Evolutionary conservation across 2,888 invertebrate species (phyloP), one percentile per base, ranked within the genome.

Genomic region (Globia sparganii): DNA sequence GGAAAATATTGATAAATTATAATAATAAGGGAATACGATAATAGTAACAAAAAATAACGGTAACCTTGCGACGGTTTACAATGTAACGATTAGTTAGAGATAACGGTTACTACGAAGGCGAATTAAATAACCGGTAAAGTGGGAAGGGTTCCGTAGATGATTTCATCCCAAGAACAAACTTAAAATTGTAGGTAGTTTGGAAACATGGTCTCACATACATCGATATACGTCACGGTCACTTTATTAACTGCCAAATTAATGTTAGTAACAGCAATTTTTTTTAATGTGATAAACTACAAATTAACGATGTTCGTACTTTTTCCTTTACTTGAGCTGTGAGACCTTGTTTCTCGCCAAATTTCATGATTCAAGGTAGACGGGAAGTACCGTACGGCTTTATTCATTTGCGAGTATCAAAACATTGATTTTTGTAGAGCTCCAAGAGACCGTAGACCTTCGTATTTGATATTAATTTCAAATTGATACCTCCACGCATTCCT

Each of bases 1-100:
- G 86, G 83, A 83, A 86, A 80, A 83, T 73, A 73, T 80, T 62
- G 21, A 72, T 75, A 77, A 58, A 76, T 69, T n/a, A 11, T 34
- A 34, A 80, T 71, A 68, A 72, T 69, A 65, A 61, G 66, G 72
- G 61, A 71, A 62, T 73, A 78, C 78, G 72, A 75, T 72, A 81
- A 43, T 70, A 56, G 37, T 28, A 75, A 77, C 62, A 78, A 78
- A 78, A 53, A 76, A 61, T 75, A 77, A 75, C 74, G 40, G 75
- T 72, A 75, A 61, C 69, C 66, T 85, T 72, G 77, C 67, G 58
- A 37, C 28, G 67, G 71, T 76, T 71, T 70, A 72, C 61, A 53
- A 73, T 28, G 37, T 37, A 53, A 64, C 31, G 69, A 74, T 65
- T 65, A 49, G 15, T 61, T 61, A 43, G 49, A 65, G 53, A 67